Evolutionary conservation across 2,113 vertebrate species (phyloP), one percentile per base, ranked within the genome.

Genomic region (Maccullochella peelii): DNA sequence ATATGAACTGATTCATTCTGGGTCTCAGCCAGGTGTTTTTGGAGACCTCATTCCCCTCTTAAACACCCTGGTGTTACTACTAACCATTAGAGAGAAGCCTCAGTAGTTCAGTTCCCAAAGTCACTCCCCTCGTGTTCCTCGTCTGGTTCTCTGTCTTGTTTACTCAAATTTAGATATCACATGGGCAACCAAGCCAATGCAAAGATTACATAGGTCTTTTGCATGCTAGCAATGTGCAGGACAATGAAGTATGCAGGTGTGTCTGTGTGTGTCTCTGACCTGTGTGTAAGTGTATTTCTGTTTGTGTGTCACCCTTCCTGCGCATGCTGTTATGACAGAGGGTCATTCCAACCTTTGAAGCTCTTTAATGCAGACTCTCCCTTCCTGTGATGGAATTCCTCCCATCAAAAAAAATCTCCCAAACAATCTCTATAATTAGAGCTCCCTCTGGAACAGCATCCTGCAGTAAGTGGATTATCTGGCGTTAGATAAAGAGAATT

Each of bases 361-460:
- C 54, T 16, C 14, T 84, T 83, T 62, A 81, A 82, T 21, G 33
- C 18, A 9, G 57, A 47, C 88, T 70, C 89, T 88, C 87, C 90
- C 86, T 90, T 92, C 91, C 91, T 89, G 85, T 85, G 73, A 68
- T 92, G 89, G 75, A 91, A 87, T 92, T 90, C 89, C 83, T 84
- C 66, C 30, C 4, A 1, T 88, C 80, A 77, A 77, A 88, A 55
- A 33, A 27, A 69, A 47, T 79, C 40, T 67, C 54, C 66, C 67
- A 82, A 86, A 84, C 83, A 82, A 11, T 52, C 18, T n/a, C 72
- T 84, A 70, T 87, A 78, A 86, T 87, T 88, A 80, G 77, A 85
- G 77, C 15, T 36, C 42, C 47, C 25, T 72, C 23, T 57, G 21
- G 0, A 50, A 68, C 44, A 42, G 59, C 40, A 70, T 65, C 36